Evolutionary conservation across 2,888 invertebrate genomes (phyloP), one percentile per base, ranked within the genome.

Genomic region (Chesias legatella): DNA sequence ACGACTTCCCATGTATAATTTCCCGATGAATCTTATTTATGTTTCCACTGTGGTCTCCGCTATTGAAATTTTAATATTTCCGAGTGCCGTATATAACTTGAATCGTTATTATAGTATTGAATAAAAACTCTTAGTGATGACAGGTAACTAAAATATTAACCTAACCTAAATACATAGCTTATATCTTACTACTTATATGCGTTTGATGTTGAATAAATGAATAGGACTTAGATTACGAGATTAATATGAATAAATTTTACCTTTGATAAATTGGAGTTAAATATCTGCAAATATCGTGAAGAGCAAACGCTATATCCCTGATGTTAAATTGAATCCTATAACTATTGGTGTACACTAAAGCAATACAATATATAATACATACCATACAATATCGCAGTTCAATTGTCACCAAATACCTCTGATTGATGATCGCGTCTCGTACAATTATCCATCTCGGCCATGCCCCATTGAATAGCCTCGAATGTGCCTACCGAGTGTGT

Each of bases 401-500:
- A 70, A 77, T 79, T 76, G 77, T 75, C 48, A 67, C 69, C 67
- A 73, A 75, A 68, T 70, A 72, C 58, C 44, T 59, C 67, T 76
- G 78, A 79, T 80, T 77, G 78, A 80, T 81, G 79, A 74, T 77
- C 68, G 54, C 60, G 60, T 59, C 67, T 55, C 62, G 69, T 62
- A 73, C 73, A 73, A 76, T 78, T 76, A 53, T 30, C 40, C 5
- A 17, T 5, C 32, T 27, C 8, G 28, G 54, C 78, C 72, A 75
- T 73, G 67, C 59, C 59, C 46, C 51, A 67, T 69, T 67, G 65
- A 69, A 67, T 52, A 62, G 78, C 76, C 79, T 74, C 65, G 68
- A 72, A 73, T 79, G 65, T 68, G 84, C 86, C 86, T 85, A 78
- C 84, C 78, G 73, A 85, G 79, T 80, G 80, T 77, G 78, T 73